Evolutionary conservation across 2,113 vertebrate genomes (phyloP).

Genomic region (Lanius ludovicianus): DNA sequence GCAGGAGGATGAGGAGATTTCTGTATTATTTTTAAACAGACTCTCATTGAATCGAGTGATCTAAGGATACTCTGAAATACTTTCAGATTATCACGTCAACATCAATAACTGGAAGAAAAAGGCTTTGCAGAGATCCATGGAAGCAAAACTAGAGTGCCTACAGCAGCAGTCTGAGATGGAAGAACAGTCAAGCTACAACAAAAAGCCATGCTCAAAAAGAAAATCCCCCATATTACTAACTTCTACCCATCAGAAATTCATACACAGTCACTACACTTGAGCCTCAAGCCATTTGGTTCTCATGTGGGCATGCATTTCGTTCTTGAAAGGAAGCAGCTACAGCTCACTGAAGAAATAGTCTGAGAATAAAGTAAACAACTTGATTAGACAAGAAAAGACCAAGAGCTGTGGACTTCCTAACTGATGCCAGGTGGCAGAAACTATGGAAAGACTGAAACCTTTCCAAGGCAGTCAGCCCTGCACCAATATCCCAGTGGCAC

Average conservation of each 20-base stretch:
- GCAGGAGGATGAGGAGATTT: neutral
- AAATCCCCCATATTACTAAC: neutral
- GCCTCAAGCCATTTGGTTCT: neutral
- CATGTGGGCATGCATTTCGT: neutral
- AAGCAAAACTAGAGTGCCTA: neutral
- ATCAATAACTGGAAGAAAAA: neutral
- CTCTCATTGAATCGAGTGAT: neutral
- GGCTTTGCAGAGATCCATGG: neutral
- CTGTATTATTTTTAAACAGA: neutral
- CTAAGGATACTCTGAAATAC: neutral
- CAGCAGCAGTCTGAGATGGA: neutral
- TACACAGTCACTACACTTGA: neutral
- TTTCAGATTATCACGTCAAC: neutral
- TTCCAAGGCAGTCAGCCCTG: neutral
- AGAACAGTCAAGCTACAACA: neutral
- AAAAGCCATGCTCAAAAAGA: neutral
- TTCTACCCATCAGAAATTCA: neutral
- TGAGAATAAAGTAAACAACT: neutral
- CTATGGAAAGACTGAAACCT: neutral
- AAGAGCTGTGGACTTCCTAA: neutral
- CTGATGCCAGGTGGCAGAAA: neutral
- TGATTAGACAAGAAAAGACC: neutral
- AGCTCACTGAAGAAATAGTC: neutral
- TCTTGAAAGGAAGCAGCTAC: neutral
- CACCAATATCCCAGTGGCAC: neutral